Percentiles rank a stretch among this genome's conserved stretches.
These are phyloP conservation scores for Agrotis segetum DNA, from an alignment of 2,888 invertebrate genomes.

Conservation along the genomic window DNA sequence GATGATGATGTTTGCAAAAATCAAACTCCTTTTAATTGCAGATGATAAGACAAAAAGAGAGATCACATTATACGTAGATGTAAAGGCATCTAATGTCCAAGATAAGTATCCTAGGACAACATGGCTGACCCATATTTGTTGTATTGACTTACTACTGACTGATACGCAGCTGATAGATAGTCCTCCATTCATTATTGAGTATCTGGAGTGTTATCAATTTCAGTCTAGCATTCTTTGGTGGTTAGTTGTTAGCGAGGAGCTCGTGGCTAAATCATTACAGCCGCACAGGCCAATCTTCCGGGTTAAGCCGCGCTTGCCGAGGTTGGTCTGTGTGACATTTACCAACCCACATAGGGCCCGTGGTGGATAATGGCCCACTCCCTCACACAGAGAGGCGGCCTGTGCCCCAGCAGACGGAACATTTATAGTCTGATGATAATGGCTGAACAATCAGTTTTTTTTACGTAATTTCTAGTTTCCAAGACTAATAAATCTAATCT, in stretches of 20 bases:
- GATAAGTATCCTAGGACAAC: constrained; percentile 34
- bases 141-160: constrained; percentile 44
- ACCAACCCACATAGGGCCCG: background rate
- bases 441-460: no score
- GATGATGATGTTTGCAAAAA: no score
- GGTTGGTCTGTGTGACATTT: background rate
- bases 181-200: constrained; percentile 39
- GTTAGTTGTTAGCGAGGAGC: background rate
- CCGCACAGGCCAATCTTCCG: no score
- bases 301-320: no score
- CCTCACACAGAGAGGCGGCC: background rate
- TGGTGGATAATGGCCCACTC: background rate
- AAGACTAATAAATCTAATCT: no score
- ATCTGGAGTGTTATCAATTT: constrained; percentile 6
- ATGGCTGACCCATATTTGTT: constrained; percentile 57
- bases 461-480: no score
- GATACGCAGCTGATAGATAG: constrained; percentile 52
- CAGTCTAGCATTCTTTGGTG: background rate
- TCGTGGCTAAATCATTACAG: no score
- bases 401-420: background rate
- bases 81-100: constrained; percentile 5
- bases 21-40: no score
- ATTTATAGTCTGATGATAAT: background rate
- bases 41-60: background rate
- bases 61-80: no score